phyloP scores from a whole-genome alignment of 2,113 vertebrate genomes.

The Sceloporus tristichus region DNA sequence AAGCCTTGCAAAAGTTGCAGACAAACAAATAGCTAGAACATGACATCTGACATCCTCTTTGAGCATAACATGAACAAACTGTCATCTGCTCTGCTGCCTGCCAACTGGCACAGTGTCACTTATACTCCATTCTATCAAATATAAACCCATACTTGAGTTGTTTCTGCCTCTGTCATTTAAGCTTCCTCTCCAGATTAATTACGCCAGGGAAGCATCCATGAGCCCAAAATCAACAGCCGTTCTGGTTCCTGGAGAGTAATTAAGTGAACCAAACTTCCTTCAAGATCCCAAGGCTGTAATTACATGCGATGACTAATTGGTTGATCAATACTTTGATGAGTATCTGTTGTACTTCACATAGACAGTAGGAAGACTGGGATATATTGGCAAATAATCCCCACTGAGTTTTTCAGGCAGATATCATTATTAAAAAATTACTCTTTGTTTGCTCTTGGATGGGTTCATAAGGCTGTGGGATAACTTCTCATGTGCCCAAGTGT shows the following conservation, averaged over 20 bases:
- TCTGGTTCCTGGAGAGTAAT: conserved; percentile 21
- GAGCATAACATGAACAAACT: background rate
- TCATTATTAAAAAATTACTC: background rate
- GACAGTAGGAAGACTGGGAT: background rate
- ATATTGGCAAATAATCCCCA: background rate
- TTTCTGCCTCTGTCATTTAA: background rate
- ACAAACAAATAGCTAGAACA: conserved; percentile 11
- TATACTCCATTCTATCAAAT: background rate
- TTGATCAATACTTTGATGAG: conserved; percentile 30
- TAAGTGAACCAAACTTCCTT: conserved; percentile 29
- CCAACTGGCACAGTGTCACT: background rate
- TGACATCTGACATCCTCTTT: background rate
- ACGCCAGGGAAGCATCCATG: background rate
- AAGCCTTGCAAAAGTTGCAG: background rate
- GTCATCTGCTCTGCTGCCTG: background rate
- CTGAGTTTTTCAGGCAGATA: conserved; percentile 1
- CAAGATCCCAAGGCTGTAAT: background rate
- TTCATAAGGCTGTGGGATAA: background rate
- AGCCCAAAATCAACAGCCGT: background rate
- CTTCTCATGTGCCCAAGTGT: background rate
- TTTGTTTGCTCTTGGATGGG: conserved; percentile 5
- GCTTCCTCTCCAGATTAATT: background rate
- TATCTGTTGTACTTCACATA: conserved; percentile 13
- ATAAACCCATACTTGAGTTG: background rate
- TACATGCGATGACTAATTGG: background rate